Evolutionary conservation across 2,797 vertebrate genomes (phyloP).

Genomic region (Sebastes alutus): DNA sequence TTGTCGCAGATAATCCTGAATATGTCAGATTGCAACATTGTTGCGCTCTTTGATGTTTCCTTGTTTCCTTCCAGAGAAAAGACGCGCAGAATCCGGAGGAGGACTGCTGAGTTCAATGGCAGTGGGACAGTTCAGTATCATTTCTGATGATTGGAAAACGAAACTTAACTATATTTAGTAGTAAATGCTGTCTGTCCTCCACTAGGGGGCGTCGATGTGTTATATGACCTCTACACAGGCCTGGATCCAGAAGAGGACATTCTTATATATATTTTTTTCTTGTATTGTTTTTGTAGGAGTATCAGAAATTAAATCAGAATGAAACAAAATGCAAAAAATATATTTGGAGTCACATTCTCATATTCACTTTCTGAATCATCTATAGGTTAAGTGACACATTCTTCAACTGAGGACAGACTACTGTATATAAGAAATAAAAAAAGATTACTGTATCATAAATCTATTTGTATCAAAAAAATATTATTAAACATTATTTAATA

Average conservation of each 20-base stretch:
- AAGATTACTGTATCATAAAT: background rate
- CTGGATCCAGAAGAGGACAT: too few species aligned
- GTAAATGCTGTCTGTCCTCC: background rate
- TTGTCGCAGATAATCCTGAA: constrained; percentile 62
- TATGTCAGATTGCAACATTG: constrained; percentile 29
- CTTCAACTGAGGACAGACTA: too few species aligned
- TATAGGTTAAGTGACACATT: background rate
- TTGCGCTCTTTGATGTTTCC: too few species aligned
- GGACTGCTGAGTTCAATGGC: accelerated
- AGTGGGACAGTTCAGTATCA: accelerated
- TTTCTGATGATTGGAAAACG: constrained; percentile 71
- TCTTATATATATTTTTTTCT: too few species aligned
- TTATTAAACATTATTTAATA: too few species aligned
- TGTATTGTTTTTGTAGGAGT: background rate
- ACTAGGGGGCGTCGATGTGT: constrained; percentile 22
- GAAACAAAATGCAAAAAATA: background rate
- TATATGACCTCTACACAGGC: background rate
- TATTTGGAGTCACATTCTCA: too few species aligned
- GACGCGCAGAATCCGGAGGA: accelerated
- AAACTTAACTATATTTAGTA: constrained; percentile 63
- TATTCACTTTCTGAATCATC: background rate
- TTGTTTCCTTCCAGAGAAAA: background rate
- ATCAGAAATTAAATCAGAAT: background rate
- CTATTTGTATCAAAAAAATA: background rate
- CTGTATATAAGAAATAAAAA: too few species aligned